Base-by-base conservation (phyloP, 2,888 invertebrate genomes). In the Sturmia bella region DNA sequence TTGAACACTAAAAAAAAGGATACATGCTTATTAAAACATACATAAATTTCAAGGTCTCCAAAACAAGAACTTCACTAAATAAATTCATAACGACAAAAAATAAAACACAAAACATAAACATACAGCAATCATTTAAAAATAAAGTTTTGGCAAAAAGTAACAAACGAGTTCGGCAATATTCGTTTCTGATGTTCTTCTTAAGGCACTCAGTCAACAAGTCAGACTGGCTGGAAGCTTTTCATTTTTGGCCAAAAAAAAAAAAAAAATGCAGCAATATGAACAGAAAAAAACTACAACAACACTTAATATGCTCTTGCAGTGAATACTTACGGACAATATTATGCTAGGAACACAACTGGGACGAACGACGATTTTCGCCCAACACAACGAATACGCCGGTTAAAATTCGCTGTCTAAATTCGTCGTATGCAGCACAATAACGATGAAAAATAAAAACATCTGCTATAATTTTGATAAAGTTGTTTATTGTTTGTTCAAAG, bases 41-140 rank as follows among this genome's bases (percentile, higher is more conserved):
- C 78, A 82, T 78, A 82, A 78, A 82, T 82, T 82, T 82, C 82
- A 82, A 82, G 82, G 82, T 82, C 82, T 66, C 43, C 59, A 70
- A 66, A 21, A 12, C 37, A 75, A 68, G 68, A 52, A 61, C 17
- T n/a, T 15, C 32, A 59, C 15, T 19, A 56, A 80, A 73, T 56
- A 73, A 80, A 80, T 70, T 54, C 54, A 64, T 45, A 63, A 37
- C 1, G 43, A 37, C 54, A 48, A 59, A 12, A 70, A 59, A 77
- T 61, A 63, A 61, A 43, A n/a, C 37, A 37, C 17, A 52, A 80
- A 64, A 41, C 69, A 59, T 59, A 59, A 64, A 56, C 63, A 6
- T 19, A 81, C 76, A 76, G 45, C 56, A 76, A 72, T 68, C 24
- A 63, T 68, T 80, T 63, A 43, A n/a, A 50, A 43, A 0, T 21